These are phyloP conservation scores for Cossypha niveicapilla DNA, from an alignment of 2,797 vertebrate species.

Conservation along the genomic window DNA sequence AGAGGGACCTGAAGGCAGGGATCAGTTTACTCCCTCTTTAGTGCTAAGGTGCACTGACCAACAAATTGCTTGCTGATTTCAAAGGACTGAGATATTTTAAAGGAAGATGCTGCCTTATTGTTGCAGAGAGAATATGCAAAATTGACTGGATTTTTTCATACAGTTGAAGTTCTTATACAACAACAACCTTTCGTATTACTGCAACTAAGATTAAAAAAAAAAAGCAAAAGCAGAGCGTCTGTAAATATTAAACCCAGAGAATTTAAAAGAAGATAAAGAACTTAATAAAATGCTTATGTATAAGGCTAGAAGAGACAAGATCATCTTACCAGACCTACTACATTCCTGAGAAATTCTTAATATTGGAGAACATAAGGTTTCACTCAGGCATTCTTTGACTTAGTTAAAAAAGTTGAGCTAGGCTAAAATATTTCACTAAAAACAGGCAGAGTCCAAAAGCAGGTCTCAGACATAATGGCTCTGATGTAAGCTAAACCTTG, in stretches of 20 bases:
- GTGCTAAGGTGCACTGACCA: not conserved
- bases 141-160: not conserved
- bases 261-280: not conserved
- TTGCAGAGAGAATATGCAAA: not conserved
- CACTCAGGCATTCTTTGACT: not conserved
- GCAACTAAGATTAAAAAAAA: not conserved
- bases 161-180: not conserved
- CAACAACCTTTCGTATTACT: not conserved
- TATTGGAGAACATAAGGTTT: not conserved
- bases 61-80: slow-evolving; percentile 14
- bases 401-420: not conserved
- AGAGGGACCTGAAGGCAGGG: not conserved
- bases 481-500: not conserved
- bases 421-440: not conserved
- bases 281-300: not conserved
- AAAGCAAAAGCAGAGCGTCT: not conserved
- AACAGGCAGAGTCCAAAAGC: not conserved
- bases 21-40: slow-evolving; percentile 1
- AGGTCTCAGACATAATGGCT: not conserved
- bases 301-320: not conserved
- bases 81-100: not conserved
- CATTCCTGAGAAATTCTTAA: not conserved
- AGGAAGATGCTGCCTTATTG: not conserved
- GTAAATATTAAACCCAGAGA: not conserved
- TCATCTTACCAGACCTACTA: not conserved